These are phyloP conservation scores for Myocastor coypus DNA, from an alignment of 2,113 vertebrate genomes.

Conservation along the genomic window DNA sequence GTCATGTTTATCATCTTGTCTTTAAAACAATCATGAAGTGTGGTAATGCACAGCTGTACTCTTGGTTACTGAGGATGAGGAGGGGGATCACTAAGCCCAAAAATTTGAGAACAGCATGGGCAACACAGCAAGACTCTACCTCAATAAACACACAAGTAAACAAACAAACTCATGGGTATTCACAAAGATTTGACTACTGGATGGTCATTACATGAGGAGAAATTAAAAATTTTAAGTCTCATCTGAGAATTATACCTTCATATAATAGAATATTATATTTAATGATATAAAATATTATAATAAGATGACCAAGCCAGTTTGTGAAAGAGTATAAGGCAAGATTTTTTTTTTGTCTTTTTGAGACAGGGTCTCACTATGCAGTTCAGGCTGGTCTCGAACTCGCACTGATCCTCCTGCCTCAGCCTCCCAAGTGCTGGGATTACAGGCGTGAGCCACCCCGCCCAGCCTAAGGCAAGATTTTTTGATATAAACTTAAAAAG, in stretches of 20 bases:
- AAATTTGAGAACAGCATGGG: neutral
- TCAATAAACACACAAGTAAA: neutral
- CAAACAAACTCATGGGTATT: neutral
- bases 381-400: too few relatives aligned
- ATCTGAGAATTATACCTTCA: neutral
- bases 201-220: neutral
- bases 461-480: neutral
- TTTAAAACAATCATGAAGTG: neutral
- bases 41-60: neutral
- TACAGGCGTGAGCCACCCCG: too few relatives aligned
- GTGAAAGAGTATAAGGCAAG: conserved; percentile 8
- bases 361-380: too few relatives aligned
- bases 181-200: conserved; percentile 24
- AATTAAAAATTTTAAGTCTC: neutral
- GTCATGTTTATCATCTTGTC: neutral
- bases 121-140: neutral
- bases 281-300: conserved; percentile 27
- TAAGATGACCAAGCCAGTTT: neutral
- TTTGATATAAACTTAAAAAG: conserved; percentile 29
- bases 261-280: conserved; percentile 40
- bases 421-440: too few relatives aligned
- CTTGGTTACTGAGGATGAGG: neutral
- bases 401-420: too few relatives aligned
- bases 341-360: too few relatives aligned
- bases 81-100: neutral